Conservation (phyloP, 1,140 invertebrate species). For the Lordiphosa clarofinis region DNA sequence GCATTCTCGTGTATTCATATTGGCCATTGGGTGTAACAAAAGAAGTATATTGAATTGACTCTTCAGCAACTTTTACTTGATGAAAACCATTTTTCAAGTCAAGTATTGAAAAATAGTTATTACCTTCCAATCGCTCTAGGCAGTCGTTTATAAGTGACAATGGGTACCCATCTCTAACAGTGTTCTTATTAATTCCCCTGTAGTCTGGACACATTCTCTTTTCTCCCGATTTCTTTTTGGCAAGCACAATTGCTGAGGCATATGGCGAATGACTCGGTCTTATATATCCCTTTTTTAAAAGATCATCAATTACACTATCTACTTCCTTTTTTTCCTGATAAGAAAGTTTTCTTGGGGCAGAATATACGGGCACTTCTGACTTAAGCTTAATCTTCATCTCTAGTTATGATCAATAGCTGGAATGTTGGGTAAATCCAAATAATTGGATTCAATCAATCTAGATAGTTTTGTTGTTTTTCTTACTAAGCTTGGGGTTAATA, state of each 20-base stretch:
- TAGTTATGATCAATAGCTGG: too few relatives aligned
- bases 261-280: conserved; percentile 2
- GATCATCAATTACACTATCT: neutral
- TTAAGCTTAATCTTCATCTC: too few relatives aligned
- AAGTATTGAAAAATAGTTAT: neutral
- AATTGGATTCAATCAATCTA: too few relatives aligned
- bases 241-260: conserved; percentile 2
- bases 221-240: conserved; percentile 2
- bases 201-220: neutral
- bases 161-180: neutral
- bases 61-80: too few relatives aligned
- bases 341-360: too few relatives aligned
- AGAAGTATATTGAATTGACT: too few relatives aligned
- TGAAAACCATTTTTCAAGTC: conserved; percentile 3
- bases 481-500: too few relatives aligned
- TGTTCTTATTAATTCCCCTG: neutral
- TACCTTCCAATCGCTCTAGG: neutral
- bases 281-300: neutral
- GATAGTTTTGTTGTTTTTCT: too few relatives aligned
- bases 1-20: too few relatives aligned
- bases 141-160: neutral
- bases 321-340: conserved; percentile 1
- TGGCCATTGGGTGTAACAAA: too few relatives aligned
- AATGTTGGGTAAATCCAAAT: too few relatives aligned
- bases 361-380: too few relatives aligned